Conservation (phyloP, 2,888 invertebrate species). For the Drosophila lutescens region DNA sequence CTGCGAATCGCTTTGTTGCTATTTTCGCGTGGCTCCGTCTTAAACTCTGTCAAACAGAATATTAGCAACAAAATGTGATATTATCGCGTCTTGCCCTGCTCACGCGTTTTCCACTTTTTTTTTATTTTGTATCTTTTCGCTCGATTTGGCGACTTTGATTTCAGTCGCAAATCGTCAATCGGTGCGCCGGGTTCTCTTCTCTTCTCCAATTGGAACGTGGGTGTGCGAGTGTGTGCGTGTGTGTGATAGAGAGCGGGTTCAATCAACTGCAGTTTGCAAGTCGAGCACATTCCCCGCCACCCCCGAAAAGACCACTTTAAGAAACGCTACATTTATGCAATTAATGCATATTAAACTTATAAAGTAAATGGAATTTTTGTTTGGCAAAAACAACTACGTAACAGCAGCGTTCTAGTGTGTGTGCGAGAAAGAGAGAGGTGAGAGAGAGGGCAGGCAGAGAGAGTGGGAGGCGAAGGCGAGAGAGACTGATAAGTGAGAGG, state of each 20-base stretch:
- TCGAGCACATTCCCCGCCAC: slow-evolving; percentile 24
- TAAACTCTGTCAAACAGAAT: slow-evolving; percentile 14
- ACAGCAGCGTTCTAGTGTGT: slow-evolving; percentile 40
- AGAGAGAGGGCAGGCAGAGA: slow-evolving; percentile 20
- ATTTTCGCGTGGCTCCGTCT: slow-evolving; percentile 40
- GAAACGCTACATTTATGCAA: slow-evolving; percentile 49
- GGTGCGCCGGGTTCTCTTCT: slow-evolving; percentile 29
- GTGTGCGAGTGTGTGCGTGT: slow-evolving; percentile 26
- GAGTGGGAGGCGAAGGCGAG: background rate
- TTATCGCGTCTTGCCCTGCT: slow-evolving; percentile 14
- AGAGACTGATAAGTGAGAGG: slow-evolving; percentile 62
- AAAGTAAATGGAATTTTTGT: slow-evolving; percentile 42
- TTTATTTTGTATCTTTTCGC: slow-evolving; percentile 15
- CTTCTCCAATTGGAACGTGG: slow-evolving; percentile 30
- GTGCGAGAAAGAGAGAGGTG: slow-evolving; percentile 23
- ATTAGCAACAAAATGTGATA: slow-evolving; percentile 39
- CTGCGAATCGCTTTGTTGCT: slow-evolving; percentile 25
- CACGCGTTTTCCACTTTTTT: slow-evolving; percentile 41
- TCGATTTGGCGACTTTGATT: slow-evolving; percentile 68
- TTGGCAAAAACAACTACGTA: slow-evolving; percentile 76
- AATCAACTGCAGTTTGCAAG: slow-evolving; percentile 57
- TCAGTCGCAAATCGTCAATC: slow-evolving; percentile 64
- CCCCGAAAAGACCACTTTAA: slow-evolving; percentile 1
- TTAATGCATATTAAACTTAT: slow-evolving; percentile 42
- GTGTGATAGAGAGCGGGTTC: slow-evolving; percentile 51